phyloP scores from a whole-genome alignment of 2,113 vertebrate species.

The Eolophus roseicapilla region DNA sequence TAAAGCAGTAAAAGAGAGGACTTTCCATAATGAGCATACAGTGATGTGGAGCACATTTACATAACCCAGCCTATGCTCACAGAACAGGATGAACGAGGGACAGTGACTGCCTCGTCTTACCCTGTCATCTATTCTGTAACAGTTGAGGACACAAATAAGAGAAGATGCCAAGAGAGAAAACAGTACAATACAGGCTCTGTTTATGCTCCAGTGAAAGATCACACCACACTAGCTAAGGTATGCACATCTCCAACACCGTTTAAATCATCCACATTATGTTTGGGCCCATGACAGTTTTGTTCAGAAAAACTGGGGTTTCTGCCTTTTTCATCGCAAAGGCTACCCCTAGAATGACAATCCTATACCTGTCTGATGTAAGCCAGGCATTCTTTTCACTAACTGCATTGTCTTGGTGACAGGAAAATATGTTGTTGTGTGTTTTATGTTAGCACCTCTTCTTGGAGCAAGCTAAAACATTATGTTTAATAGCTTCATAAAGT shows the following conservation, averaged over 20 bases:
- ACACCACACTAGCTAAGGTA: slow-evolving; percentile 55
- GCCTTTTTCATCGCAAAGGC: background rate
- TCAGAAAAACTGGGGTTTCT: slow-evolving; percentile 21
- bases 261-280: slow-evolving; percentile 15
- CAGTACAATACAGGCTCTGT: slow-evolving; percentile 46
- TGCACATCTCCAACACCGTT: slow-evolving; percentile 36
- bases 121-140: background rate
- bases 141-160: slow-evolving; percentile 9
- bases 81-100: background rate
- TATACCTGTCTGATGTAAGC: background rate
- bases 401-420: background rate
- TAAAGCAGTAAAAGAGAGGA: background rate
- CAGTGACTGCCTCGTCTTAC: background rate
- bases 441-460: background rate
- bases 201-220: slow-evolving; percentile 42
- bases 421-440: background rate
- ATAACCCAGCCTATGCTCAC: background rate
- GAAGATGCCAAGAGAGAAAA: slow-evolving; percentile 22
- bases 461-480: background rate
- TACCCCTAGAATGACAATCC: background rate
- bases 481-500: background rate
- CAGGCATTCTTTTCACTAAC: background rate
- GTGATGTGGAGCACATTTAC: background rate
- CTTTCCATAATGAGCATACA: background rate
- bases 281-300: slow-evolving; percentile 25